Evolutionary conservation across 2,888 invertebrate species (phyloP), one percentile per base, ranked within the genome.

Genomic region (Euzophera pinguis): DNA sequence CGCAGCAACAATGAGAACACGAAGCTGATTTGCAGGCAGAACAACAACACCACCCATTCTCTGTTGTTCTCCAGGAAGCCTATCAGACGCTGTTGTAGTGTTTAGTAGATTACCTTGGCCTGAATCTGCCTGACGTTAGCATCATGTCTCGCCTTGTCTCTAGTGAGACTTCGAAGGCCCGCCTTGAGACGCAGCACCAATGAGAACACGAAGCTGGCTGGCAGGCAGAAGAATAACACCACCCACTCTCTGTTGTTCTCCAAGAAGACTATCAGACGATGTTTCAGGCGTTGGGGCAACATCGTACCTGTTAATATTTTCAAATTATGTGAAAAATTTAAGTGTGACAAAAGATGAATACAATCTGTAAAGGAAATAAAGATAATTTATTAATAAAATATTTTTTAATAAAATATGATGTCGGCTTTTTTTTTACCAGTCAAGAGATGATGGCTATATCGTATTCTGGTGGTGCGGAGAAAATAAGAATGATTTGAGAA

Each of bases 11-110:
- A 54, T 17, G 91, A 82, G 75, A 93, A 93, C 10, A 93, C 57
- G 71, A 93, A 93, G 73, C 93, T 93, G 29, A 93, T 93, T 0
- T 94, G 94, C 48, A 94, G 79, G 55, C 93, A 93, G 79, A 94
- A 93, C 43, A 93, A 69, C n/a, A 92, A 77, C 52, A 94, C 91
- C 22, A 94, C 93, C 10, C 93, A 70, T 53, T 92, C 92, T 10
- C 93, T 80, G 73, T 93, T 90, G n/a, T 91, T 88, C 64, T 93
- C 93, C 61, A 93, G 72, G 84, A 92, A 91, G 49, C 72, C 66
- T 52, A 93, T 79, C 1, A 91, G 39, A 0, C 70, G 67, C 6
- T 69, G 54, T 59, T 86, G n/a, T n/a, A n/a, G n/a, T n/a, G 17
- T 27, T 1, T 41, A 41, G 1, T 29, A 22, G 1, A 13, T 48